These are phyloP conservation scores for Riptortus pedestris DNA, from an alignment of 1,140 invertebrate species.

Conservation along the genomic window DNA sequence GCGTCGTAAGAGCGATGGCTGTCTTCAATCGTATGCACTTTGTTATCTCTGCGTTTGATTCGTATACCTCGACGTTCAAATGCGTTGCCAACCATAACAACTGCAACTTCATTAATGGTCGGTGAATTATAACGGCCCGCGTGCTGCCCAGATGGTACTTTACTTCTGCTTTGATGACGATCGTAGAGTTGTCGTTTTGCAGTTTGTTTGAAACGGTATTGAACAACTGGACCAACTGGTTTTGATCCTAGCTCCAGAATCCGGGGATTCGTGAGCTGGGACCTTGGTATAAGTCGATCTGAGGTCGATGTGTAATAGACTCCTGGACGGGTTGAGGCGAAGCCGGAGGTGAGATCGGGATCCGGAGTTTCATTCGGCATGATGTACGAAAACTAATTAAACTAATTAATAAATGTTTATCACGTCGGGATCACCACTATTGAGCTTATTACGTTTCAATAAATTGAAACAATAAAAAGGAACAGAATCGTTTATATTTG, in stretches of 20 bases:
- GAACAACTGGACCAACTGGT: constrained; percentile 25
- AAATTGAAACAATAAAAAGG: too few species aligned
- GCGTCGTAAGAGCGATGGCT: neutral
- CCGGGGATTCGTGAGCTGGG: too few species aligned
- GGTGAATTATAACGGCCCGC: constrained; percentile 32
- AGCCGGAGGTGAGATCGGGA: too few species aligned
- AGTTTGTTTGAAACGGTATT: constrained; percentile 41
- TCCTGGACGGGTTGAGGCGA: too few species aligned
- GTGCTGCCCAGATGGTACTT: constrained; percentile 38
- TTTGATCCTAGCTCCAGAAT: too few species aligned
- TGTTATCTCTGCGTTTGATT: neutral
- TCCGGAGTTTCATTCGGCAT: constrained; percentile 35
- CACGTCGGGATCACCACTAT: too few species aligned
- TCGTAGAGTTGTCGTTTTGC: constrained; percentile 29
- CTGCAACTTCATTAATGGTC: constrained; percentile 30
- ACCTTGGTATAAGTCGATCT: constrained; percentile 8
- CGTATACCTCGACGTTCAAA: constrained; percentile 5
- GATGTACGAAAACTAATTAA: constrained; percentile 34
- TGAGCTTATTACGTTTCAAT: too few species aligned
- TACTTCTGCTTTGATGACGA: constrained; percentile 33
- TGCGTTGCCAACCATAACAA: constrained; percentile 32
- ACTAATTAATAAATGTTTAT: constrained; percentile 37
- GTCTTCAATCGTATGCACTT: neutral
- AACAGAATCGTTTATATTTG: too few species aligned
- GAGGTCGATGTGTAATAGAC: constrained; percentile 41